Percentiles rank a stretch among this genome's conserved stretches.
These are phyloP conservation scores for Pristionchus japonicus DNA, from an alignment of 2,888 invertebrate species.

Conservation along the genomic window DNA sequence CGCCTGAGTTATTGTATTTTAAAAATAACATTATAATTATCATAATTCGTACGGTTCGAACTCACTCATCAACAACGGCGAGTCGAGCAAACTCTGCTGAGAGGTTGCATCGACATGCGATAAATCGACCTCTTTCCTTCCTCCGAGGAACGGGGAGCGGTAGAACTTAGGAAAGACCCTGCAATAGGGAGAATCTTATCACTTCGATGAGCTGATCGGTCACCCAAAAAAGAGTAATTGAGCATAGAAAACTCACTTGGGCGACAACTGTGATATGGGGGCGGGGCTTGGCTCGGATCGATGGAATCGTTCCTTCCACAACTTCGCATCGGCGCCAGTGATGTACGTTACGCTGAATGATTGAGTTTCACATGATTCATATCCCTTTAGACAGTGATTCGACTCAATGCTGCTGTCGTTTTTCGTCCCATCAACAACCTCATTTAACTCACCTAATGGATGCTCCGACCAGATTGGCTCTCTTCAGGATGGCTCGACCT, in stretches of 20 bases:
- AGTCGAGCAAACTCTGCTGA: not conserved
- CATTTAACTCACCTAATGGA: conserved; percentile 78
- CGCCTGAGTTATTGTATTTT: too few species aligned
- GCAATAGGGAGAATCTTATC: conserved; percentile 44
- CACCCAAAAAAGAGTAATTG: too few species aligned
- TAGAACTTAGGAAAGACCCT: conserved; percentile 80
- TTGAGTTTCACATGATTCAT: not conserved
- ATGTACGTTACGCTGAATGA: conserved; percentile 79
- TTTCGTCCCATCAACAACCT: too few species aligned
- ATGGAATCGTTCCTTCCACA: conserved; percentile 76
- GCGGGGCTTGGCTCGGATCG: conserved; percentile 60
- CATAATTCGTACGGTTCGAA: not conserved
- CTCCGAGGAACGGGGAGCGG: conserved; percentile 75
- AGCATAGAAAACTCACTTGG: conserved; percentile 63
- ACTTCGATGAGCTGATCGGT: too few species aligned
- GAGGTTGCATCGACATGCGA: not conserved
- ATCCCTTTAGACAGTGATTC: not conserved
- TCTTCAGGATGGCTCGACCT: conserved; percentile 80
- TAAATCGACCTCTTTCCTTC: conserved; percentile 45
- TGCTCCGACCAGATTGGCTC: conserved; percentile 80
- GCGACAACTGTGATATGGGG: conserved; percentile 68
- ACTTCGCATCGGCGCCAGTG: conserved; percentile 79
- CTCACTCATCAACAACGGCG: conserved; percentile 24
- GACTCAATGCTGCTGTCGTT: too few species aligned
- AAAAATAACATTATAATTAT: not conserved